Conservation (phyloP, 2,888 invertebrate species). For the Gibbula magus region DNA sequence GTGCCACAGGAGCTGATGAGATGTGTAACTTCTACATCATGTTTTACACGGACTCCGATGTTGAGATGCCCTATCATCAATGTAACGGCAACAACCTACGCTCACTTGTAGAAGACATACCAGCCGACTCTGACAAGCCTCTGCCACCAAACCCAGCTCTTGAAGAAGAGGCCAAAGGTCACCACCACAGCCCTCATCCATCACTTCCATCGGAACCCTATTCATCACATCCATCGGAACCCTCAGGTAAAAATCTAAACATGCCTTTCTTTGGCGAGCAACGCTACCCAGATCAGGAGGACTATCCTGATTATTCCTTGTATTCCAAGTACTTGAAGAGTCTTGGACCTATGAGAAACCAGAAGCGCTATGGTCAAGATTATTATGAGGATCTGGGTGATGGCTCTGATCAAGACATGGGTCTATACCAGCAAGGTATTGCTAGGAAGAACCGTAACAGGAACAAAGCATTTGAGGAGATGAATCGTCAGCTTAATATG, state of each 20-base stretch:
- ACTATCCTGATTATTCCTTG: conserved; percentile 24
- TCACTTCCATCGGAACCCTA: neutral
- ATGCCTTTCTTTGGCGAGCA: neutral
- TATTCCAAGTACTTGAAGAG: conserved; percentile 1
- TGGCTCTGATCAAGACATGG: neutral
- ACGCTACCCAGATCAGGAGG: neutral
- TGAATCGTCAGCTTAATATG: conserved; percentile 47
- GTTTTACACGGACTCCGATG: conserved; percentile 70
- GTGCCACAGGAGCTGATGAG: conserved; percentile 72
- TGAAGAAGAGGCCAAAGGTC: conserved; percentile 64
- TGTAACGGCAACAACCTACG: conserved; percentile 60
- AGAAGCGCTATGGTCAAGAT: conserved; percentile 21
- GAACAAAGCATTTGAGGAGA: conserved; percentile 59
- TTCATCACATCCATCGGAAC: neutral
- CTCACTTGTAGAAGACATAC: conserved; percentile 66
- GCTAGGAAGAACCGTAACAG: conserved; percentile 53
- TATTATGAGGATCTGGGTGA: conserved; percentile 18
- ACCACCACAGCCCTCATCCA: conserved; percentile 45
- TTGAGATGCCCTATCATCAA: conserved; percentile 38
- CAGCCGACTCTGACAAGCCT: conserved; percentile 74
- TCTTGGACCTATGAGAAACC: conserved; percentile 1
- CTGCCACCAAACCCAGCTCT: conserved; percentile 76
- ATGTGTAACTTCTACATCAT: conserved; percentile 76
- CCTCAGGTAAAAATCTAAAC: conserved; percentile 20
- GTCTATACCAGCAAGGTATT: neutral